A percentile compares a stretch with the other conserved stretches of the same genome.
Evolutionary conservation across 2,113 vertebrate genomes (phyloP).

Genomic region (Oreochromis niloticus): DNA sequence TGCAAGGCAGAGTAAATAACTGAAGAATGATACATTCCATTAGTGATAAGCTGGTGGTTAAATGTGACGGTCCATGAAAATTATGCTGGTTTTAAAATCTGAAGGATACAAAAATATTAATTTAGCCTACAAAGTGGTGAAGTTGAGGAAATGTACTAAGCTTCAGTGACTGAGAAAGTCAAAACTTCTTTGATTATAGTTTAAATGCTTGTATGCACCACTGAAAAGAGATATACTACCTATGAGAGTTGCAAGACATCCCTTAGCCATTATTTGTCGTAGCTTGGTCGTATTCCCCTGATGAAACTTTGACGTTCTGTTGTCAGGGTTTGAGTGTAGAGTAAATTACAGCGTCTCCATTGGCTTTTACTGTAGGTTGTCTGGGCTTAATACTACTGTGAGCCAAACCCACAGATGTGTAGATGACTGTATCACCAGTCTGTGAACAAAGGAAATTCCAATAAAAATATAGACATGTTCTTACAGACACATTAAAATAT

Average conservation of each 20-base stretch:
- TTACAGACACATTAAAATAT: no score
- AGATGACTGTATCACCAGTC: no score
- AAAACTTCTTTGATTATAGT: not conserved
- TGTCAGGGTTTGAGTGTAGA: no score
- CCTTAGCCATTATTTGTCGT: no score
- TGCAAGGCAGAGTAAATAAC: not conserved
- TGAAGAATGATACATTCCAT: rapidly evolving
- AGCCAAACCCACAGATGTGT: no score
- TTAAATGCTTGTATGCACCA: not conserved
- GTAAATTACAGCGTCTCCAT: no score
- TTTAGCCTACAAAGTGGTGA: not conserved
- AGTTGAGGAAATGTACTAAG: not conserved
- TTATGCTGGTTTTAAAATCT: rapidly evolving
- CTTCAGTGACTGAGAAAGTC: not conserved
- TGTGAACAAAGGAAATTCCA: no score
- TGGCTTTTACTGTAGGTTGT: no score
- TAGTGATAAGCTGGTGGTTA: not conserved
- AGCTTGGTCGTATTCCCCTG: no score
- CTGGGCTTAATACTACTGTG: no score
- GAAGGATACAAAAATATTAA: rapidly evolving
- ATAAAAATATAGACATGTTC: no score
- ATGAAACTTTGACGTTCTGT: no score
- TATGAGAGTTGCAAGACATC: not conserved
- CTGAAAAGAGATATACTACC: rapidly evolving
- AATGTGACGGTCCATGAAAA: not conserved